Conservation (phyloP, 2,113 vertebrate genomes). For the Pseudorasbora parva region DNA sequence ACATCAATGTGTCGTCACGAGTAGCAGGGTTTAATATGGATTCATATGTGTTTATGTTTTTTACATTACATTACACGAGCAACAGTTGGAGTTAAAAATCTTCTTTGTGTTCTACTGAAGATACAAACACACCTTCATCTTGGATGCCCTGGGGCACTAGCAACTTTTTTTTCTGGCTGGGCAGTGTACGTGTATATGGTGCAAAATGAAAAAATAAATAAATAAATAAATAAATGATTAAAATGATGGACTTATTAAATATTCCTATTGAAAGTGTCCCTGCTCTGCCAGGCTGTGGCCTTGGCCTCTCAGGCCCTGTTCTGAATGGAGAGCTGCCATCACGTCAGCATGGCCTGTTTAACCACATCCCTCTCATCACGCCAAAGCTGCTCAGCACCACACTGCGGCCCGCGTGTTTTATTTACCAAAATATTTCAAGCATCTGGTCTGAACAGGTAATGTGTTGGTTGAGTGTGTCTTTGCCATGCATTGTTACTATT, state of each 20-base stretch:
- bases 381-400: slow-evolving; percentile 20
- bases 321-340: slow-evolving; percentile 50
- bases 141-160: too few relatives aligned
- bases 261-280: slow-evolving; percentile 45
- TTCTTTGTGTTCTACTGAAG: too few relatives aligned
- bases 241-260: slow-evolving; percentile 33
- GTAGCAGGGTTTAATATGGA: too few relatives aligned
- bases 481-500: not conserved
- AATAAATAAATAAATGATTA: not conserved
- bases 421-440: slow-evolving; percentile 16
- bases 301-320: slow-evolving; percentile 41
- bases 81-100: too few relatives aligned
- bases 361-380: slow-evolving; percentile 37
- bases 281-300: slow-evolving; percentile 23
- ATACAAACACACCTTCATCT: too few relatives aligned
- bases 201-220: not conserved
- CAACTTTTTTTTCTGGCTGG: too few relatives aligned
- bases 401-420: not conserved
- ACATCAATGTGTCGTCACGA: too few relatives aligned
- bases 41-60: too few relatives aligned
- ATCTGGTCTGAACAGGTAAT: not conserved
- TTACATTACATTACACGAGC: too few relatives aligned
- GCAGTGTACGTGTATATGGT: not conserved
- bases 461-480: not conserved
- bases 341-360: slow-evolving; percentile 49